phyloP scores from a whole-genome alignment of 2,797 vertebrate genomes.

The Philypnodon macrostomus region DNA sequence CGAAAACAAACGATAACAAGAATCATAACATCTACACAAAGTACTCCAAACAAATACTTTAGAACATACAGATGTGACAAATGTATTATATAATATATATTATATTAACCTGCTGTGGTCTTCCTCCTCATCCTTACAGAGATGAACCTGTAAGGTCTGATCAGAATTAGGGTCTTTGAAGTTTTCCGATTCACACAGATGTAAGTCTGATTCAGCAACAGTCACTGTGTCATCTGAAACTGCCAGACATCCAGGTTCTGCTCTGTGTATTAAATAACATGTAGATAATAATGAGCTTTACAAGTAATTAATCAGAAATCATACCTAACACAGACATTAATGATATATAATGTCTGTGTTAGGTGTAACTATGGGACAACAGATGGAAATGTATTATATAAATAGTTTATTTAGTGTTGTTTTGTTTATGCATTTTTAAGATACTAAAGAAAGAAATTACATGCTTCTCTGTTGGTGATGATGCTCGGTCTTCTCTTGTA shows the following conservation, averaged over 20 bases:
- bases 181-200: not conserved
- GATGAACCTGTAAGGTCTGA: not conserved
- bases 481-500: not conserved
- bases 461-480: not conserved
- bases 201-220: not conserved
- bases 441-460: too few species aligned
- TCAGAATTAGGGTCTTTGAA: conserved; percentile 1
- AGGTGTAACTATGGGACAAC: too few species aligned
- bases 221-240: not conserved
- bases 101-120: not conserved
- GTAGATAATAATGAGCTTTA: not conserved
- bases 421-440: too few species aligned
- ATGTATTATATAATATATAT: too few species aligned
- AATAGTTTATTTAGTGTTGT: too few species aligned
- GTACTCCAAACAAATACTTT: not conserved
- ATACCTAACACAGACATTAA: not conserved
- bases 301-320: not conserved
- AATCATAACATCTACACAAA: not conserved
- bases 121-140: not conserved
- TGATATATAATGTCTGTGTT: too few species aligned
- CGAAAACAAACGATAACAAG: not conserved
- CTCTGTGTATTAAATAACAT: not conserved
- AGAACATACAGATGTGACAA: too few species aligned
- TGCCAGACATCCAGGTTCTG: not conserved
- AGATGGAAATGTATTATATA: too few species aligned